A percentile compares a stretch with the other conserved stretches of the same genome.
Evolutionary conservation across 2,888 invertebrate genomes (phyloP).

Genomic region (Lysandra coridon): DNA sequence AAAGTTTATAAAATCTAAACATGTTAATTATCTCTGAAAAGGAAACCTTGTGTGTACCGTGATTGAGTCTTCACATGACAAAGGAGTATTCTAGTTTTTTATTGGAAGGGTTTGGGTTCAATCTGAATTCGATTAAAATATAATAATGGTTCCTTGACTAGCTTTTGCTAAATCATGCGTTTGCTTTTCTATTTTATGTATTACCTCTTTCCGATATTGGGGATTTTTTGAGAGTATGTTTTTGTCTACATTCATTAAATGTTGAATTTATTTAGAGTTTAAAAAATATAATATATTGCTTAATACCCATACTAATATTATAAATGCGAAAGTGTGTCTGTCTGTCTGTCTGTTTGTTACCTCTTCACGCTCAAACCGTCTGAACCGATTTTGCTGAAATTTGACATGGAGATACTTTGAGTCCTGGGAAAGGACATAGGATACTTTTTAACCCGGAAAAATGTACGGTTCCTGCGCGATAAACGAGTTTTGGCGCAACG

Average conservation of each 20-base stretch:
- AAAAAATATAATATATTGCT: too few relatives aligned
- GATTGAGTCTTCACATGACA: conserved; percentile 80
- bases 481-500: too few relatives aligned
- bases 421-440: too few relatives aligned
- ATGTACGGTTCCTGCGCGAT: too few relatives aligned
- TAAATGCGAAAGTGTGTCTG: too few relatives aligned
- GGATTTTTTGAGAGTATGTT: background rate
- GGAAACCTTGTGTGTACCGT: conserved; percentile 63
- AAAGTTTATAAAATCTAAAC: conserved; percentile 44
- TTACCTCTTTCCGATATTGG: background rate
- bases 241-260: background rate
- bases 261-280: background rate
- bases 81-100: conserved; percentile 71
- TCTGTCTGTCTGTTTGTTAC: too few relatives aligned
- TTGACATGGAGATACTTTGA: too few relatives aligned
- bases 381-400: too few relatives aligned
- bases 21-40: conserved; percentile 68
- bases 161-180: conserved; percentile 46
- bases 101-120: conserved; percentile 75
- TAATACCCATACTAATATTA: too few relatives aligned
- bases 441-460: too few relatives aligned
- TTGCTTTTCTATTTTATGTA: background rate
- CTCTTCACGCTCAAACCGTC: too few relatives aligned
- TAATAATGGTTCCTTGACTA: background rate
- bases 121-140: conserved; percentile 74